phyloP scores from a whole-genome alignment of 2,888 invertebrate genomes.

The Gari tellinella region DNA sequence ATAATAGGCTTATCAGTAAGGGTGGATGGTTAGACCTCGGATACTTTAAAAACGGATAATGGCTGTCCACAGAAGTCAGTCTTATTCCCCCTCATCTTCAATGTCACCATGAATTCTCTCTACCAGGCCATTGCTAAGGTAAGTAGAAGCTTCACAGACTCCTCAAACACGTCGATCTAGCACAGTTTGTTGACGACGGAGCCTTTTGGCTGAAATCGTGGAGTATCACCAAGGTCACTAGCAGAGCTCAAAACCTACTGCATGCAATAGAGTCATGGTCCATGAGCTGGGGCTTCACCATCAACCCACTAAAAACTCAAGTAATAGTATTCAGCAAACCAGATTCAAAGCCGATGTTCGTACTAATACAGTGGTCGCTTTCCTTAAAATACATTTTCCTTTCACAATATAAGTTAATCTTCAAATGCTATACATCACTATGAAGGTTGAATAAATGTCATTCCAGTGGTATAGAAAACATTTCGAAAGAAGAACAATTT shows the following conservation, averaged over 20 bases:
- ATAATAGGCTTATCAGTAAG: constrained; percentile 15
- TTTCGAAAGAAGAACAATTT: too few species aligned
- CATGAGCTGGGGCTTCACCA: too few species aligned
- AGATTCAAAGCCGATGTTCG: constrained; percentile 26
- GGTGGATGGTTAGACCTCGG: constrained; percentile 12
- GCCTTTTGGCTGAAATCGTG: constrained; percentile 26
- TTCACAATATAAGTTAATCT: too few species aligned
- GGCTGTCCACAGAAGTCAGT: constrained; percentile 18
- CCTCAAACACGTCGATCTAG: too few species aligned
- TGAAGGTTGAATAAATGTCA: too few species aligned
- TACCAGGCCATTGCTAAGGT: too few species aligned
- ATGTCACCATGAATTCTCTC: constrained; percentile 21
- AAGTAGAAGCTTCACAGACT: too few species aligned
- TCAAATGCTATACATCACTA: too few species aligned
- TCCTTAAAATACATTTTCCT: too few species aligned
- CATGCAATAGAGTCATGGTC: constrained; percentile 30
- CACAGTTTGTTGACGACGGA: constrained; percentile 32
- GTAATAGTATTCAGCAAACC: too few species aligned
- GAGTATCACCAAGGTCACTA: constrained; percentile 8
- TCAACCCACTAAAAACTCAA: too few species aligned
- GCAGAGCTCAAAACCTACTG: constrained; percentile 15
- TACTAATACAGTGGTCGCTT: constrained; percentile 24
- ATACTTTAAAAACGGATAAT: neutral
- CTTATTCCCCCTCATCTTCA: constrained; percentile 21
- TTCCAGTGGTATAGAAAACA: too few species aligned